phyloP scores from a whole-genome alignment of 35 echinoderm and acorn worm genomes.

The Apostichopus parvimensis region DNA sequence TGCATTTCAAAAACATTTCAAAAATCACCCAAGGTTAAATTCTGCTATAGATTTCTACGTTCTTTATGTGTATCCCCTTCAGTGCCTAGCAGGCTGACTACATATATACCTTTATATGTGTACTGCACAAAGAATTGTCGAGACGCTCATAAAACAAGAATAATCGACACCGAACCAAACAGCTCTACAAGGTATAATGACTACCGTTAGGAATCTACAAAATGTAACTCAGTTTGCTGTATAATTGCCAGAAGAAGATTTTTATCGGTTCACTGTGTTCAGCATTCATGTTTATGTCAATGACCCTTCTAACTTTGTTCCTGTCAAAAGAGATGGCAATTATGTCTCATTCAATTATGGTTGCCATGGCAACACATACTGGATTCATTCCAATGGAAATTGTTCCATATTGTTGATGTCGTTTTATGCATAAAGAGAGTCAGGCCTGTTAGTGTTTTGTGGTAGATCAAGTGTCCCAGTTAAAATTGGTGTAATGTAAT shows the following conservation, averaged over 20 bases:
- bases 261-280: slow-evolving; percentile 13
- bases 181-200: not conserved
- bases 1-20: no score
- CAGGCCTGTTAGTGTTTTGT: not conserved
- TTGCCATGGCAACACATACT: slow-evolving; percentile 26
- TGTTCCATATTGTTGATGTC: slow-evolving; percentile 8
- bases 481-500: slow-evolving; percentile 54
- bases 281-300: slow-evolving; percentile 44
- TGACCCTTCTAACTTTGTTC: slow-evolving; percentile 42
- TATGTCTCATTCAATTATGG: slow-evolving; percentile 53
- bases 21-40: no score
- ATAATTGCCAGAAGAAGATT: not conserved
- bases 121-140: not conserved
- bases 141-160: not conserved
- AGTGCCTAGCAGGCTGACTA: not conserved
- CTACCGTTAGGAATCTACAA: not conserved
- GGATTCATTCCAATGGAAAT: slow-evolving; percentile 47
- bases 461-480: slow-evolving; percentile 29
- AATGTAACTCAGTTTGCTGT: not conserved
- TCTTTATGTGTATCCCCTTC: not conserved
- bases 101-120: not conserved
- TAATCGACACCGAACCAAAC: not conserved
- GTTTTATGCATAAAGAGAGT: not conserved
- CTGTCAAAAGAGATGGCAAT: slow-evolving; percentile 51
- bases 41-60: no score